Evolutionary conservation across 2,888 invertebrate species (phyloP).

Genomic region (Iselma pallidipennis): DNA sequence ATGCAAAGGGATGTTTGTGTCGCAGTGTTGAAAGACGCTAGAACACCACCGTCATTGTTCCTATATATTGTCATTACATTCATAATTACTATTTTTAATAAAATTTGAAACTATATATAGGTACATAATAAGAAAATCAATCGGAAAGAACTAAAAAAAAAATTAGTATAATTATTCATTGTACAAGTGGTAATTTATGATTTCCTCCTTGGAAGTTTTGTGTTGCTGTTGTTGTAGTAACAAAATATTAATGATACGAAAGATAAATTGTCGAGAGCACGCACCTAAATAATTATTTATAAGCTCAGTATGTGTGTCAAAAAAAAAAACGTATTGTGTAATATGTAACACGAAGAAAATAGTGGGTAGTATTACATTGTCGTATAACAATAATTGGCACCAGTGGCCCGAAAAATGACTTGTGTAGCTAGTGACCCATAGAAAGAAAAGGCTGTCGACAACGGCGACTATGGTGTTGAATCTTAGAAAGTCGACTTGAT

Average conservation of each 20-base stretch:
- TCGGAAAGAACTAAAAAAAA: background rate
- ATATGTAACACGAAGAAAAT: slow-evolving; percentile 10
- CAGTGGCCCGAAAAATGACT: slow-evolving; percentile 40
- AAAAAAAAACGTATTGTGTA: background rate
- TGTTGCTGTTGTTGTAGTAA: slow-evolving; percentile 6
- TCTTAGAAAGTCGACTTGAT: slow-evolving; percentile 16
- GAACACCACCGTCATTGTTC: background rate
- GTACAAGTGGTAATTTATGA: slow-evolving; percentile 24
- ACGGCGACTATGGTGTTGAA: background rate
- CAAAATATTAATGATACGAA: slow-evolving; percentile 26
- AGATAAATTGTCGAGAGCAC: slow-evolving; percentile 25
- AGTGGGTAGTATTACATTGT: background rate
- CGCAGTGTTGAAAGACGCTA: background rate
- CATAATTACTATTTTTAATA: background rate
- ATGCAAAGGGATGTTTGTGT: background rate
- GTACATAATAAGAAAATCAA: too few relatives aligned
- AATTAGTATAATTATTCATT: slow-evolving; percentile 20
- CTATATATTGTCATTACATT: background rate
- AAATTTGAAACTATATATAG: too few relatives aligned
- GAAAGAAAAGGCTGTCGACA: slow-evolving; percentile 1
- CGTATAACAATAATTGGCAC: slow-evolving; percentile 22
- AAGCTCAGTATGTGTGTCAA: slow-evolving; percentile 6
- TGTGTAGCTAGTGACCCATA: slow-evolving; percentile 37
- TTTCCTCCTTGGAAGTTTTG: slow-evolving; percentile 21
- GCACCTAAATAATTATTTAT: slow-evolving; percentile 27